Evolutionary conservation across 2,888 invertebrate genomes (phyloP).

Genomic region (Cyclophora albipunctata): DNA sequence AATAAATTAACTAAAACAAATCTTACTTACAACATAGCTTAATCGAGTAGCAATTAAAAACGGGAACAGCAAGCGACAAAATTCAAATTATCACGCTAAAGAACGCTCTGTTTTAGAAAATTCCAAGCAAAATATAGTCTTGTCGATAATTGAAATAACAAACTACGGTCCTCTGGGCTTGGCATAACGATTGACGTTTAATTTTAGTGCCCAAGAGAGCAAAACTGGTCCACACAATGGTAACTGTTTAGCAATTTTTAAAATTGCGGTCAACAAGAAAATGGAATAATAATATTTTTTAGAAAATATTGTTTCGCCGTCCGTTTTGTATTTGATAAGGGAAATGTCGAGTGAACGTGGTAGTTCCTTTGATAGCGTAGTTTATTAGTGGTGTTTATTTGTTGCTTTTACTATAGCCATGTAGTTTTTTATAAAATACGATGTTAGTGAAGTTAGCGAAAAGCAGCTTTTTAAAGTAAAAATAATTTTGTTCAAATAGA

Average conservation of each 20-base stretch:
- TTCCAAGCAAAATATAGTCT: constrained; percentile 39
- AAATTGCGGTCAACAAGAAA: constrained; percentile 11
- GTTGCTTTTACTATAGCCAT: too few species aligned
- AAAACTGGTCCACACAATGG: constrained; percentile 37
- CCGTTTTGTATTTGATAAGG: neutral
- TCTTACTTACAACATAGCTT: too few species aligned
- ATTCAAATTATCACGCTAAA: constrained; percentile 32
- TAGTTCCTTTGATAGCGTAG: too few species aligned
- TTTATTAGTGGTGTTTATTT: too few species aligned
- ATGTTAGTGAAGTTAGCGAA: too few species aligned
- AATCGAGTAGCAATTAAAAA: too few species aligned
- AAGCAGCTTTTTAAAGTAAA: too few species aligned
- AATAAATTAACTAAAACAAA: too few species aligned
- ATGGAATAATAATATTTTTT: constrained; percentile 10
- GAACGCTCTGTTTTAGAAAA: constrained; percentile 48
- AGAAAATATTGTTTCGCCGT: constrained; percentile 1
- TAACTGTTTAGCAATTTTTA: constrained; percentile 27
- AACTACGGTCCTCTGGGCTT: constrained; percentile 47
- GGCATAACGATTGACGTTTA: constrained; percentile 67
- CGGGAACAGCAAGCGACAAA: constrained; percentile 9
- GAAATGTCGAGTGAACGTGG: too few species aligned
- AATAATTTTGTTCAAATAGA: too few species aligned
- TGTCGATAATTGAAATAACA: constrained; percentile 67
- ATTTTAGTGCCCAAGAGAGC: constrained; percentile 58
- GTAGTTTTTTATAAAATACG: too few species aligned